Evolutionary conservation across 2,888 invertebrate species (phyloP), one percentile per base, ranked within the genome.

Genomic region (Sphaerolaimus hirsutus): DNA sequence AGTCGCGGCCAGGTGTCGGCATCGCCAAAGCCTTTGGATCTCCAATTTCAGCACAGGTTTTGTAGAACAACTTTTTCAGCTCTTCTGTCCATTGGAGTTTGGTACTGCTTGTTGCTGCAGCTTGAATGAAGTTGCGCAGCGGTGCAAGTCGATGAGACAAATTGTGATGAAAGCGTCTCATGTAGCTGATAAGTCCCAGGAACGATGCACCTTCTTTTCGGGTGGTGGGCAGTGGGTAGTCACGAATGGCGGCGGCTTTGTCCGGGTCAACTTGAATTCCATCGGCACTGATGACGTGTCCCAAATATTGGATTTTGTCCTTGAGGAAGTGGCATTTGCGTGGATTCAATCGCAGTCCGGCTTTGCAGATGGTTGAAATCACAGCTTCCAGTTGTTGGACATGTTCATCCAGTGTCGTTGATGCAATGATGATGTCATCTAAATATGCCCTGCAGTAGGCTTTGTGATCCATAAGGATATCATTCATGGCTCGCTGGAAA

Each of bases 401-500:
- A 24, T 55, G 55, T 21, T 51, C 46, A 10, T 50, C 49, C 17
- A 29, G 32, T 0, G 48, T 45, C n/a, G 46, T 40, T 4, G 49
- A 51, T 3, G 48, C 51, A 4, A 55, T 46, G n/a, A 56, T 19
- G 2, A 57, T 37, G 37, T 57, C 57, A 38, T 57, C 55, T 1
- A 57, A 29, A 44, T 57, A 56, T 17, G 51, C 47, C 19, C 35
- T 46, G 1, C n/a, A 37, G n/a, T n/a, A n/a, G 5, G 10, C 23
- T 23, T 17, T 17, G 24, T 23, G 24, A 4, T 40, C 40, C 22
- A 2, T 5, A 10, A 55, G 42, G 3, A 55, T 43, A 4, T 36
- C 12, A 14, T 51, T 46, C 51, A 56, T 54, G 2, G 52, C 41
- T 10, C 54, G 41, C 44, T 60, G 54, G 41, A 58, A 61, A 1